Evolutionary conservation across 2,113 vertebrate genomes (phyloP).

Genomic region (Xiphophorus couchianus): DNA sequence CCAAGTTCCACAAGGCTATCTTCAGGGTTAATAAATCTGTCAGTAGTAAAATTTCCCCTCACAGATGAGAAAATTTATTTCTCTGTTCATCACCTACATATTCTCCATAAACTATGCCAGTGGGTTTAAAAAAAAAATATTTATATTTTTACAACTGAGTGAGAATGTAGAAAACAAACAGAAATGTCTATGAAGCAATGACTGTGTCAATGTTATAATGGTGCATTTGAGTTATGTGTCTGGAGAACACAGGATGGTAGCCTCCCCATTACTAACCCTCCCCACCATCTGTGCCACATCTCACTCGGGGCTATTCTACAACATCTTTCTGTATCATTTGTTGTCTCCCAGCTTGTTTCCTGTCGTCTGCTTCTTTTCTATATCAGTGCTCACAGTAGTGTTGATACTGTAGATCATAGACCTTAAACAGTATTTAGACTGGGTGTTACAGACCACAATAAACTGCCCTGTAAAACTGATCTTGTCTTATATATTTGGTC

Average conservation of each 20-base stretch:
- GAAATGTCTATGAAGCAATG: slow-evolving; percentile 66
- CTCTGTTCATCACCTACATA: slow-evolving; percentile 46
- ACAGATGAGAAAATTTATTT: slow-evolving; percentile 51
- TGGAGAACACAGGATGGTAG: slow-evolving; percentile 58
- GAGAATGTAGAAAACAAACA: slow-evolving; percentile 55
- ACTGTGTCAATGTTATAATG: slow-evolving; percentile 71
- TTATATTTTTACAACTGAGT: slow-evolving; percentile 26
- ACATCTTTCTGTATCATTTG: slow-evolving; percentile 36
- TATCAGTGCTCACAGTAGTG: slow-evolving; percentile 2
- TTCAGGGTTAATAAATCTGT: slow-evolving; percentile 72
- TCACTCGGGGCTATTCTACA: slow-evolving; percentile 49
- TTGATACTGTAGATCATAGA: slow-evolving; percentile 28
- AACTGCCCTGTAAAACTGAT: slow-evolving; percentile 18
- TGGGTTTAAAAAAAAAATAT: slow-evolving; percentile 17
- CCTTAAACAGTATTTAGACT: slow-evolving; percentile 27
- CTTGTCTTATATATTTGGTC: too few relatives aligned
- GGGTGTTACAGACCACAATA: slow-evolving; percentile 27
- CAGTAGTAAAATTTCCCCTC: slow-evolving; percentile 59
- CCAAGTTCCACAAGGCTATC: slow-evolving; percentile 44
- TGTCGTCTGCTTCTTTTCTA: slow-evolving; percentile 5
- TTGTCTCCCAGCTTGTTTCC: slow-evolving; percentile 37
- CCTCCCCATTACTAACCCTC: slow-evolving; percentile 53
- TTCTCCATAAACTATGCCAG: slow-evolving; percentile 50
- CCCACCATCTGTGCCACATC: slow-evolving; percentile 73
- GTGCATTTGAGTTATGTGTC: slow-evolving; percentile 69